Base-by-base conservation (phyloP, 2,888 invertebrate species). In the Limnephilus auricula region DNA sequence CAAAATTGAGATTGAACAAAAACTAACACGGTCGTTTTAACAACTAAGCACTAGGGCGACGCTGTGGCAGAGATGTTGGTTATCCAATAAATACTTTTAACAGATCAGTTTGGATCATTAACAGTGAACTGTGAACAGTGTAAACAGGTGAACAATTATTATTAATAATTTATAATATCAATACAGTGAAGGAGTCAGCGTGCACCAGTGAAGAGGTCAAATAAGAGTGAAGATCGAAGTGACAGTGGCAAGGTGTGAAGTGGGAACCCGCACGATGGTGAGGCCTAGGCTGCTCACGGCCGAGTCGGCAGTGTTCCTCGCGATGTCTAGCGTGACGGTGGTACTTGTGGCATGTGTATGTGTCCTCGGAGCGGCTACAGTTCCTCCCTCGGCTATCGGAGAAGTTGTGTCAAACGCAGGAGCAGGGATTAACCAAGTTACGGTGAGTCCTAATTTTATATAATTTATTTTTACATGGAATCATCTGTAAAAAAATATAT, bases 371-470 rank as follows among this genome's bases (percentile, higher is more conserved):
- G 89, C 40, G 32, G 65, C 45, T 31, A 50, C 89, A 10, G 91
- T 90, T 25, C 91, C 90, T n/a, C 96, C 96, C 0, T 96, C 96
- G 2, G 95, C 96, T 6, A 94, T 96, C 1, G 96, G 96, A 0
- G 96, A 96, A 90, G 96, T 95, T 79, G 95, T 96, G 87, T 95
- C 95, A 83, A 96, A 96, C 91, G 96, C 96, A 2, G 96, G 96
- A 2, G 95, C 94, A 88, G 95, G 95, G 92, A 95, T 96, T 93
- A 96, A 96, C 93, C 95, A 95, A 90, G 96, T 96, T 95, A 96
- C 96, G 95, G 96, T 96, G 94, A 94, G 93, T 85, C 87, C 12
- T 37, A 10, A 13, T 32, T 82, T 25, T 82, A 6, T 18, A 32
- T 13, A 79, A 13, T 31, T 65, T n/a, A n/a, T n/a, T n/a, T n/a